Base-by-base conservation (phyloP, 1,140 invertebrate genomes). In the Drosophila biarmipes region DNA sequence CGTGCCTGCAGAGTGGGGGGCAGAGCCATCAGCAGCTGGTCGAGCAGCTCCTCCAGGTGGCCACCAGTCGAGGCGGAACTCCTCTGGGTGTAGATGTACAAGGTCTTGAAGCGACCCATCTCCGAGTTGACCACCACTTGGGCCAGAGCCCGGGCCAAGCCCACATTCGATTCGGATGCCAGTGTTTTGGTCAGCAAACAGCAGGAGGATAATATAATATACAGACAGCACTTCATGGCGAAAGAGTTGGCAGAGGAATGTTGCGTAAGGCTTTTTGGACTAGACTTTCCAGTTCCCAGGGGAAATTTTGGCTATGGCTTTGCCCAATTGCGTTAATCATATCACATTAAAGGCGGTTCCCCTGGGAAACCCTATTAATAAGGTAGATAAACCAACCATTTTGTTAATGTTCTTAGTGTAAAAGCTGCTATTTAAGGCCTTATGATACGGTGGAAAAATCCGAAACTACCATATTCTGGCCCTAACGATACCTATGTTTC, bases 81-180 rank as follows among this genome's bases (percentile, higher is more conserved):
- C 17, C 40, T 24, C 29, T 87, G 40, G 12, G 57, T 34, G 35
- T 82, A 43, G 0, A 87, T 57, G 12, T 87, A 57, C 7, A 87
- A 46, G 6, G 82, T 87, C 8, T 52, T 49, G 14, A 66, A 42
- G 4, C 34, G 14, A 14, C 54, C 56, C 81, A 86, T 86, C 51
- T 78, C 61, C 15, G 81, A 86, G 4, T 82, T 34, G 4, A 45
- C 43, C 53, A 86, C 24, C 34, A 87, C 78, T 42, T 75, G 53
- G 6, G 31, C 40, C 34, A 86, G 14, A 0, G 82, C 78, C 15
- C 46, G 21, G 0, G 78, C 59, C 21, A 80, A 11, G 5, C n/a
- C 27, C 5, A 4, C 7, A n/a, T 34, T 29, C n/a, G 34, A 2
- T 8, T 2, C 11, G 12, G 24, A 6, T 21, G 0, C 2, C 48